Conservation (phyloP, 2,888 invertebrate species). For the Homarus gammarus region DNA sequence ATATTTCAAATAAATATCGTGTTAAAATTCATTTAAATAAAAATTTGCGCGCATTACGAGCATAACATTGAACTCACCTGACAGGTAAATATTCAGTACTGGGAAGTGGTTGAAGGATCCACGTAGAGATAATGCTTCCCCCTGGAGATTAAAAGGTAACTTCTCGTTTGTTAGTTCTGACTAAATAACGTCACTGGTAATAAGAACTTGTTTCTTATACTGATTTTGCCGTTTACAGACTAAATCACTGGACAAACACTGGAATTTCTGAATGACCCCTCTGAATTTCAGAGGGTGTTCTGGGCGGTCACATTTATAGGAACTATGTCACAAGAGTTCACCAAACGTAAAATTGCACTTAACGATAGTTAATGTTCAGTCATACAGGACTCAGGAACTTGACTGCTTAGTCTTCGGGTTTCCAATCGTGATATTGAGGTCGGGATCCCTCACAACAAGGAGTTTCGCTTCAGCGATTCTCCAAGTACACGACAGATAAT, state of each 20-base stretch:
- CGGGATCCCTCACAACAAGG: constrained; percentile 8
- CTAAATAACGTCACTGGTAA: constrained; percentile 4
- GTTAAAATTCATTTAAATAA: too few species aligned
- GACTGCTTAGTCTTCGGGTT: not conserved
- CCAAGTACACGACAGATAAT: constrained; percentile 36
- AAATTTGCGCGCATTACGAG: too few species aligned
- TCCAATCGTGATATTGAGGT: constrained; percentile 12
- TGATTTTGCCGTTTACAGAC: constrained; percentile 16
- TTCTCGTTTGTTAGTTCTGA: not conserved
- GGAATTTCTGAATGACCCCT: constrained; percentile 8
- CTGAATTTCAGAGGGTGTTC: constrained; percentile 1
- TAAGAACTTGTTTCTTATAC: constrained; percentile 8
- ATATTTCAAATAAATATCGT: too few species aligned
- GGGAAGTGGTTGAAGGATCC: not conserved
- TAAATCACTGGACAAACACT: constrained; percentile 42
- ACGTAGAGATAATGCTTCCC: not conserved
- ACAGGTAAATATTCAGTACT: not conserved
- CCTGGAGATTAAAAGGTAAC: not conserved
- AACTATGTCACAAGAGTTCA: constrained; percentile 41
- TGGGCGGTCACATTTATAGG: constrained; percentile 25
- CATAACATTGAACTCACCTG: too few species aligned
- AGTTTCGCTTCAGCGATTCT: constrained; percentile 29
- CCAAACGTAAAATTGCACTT: constrained; percentile 24
- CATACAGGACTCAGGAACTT: constrained; percentile 10
- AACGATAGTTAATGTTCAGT: not conserved